A percentile compares a stretch with the other conserved stretches of the same genome.
phyloP scores from a whole-genome alignment of 2,888 invertebrate genomes.

The Schrankia costaestrigalis region DNA sequence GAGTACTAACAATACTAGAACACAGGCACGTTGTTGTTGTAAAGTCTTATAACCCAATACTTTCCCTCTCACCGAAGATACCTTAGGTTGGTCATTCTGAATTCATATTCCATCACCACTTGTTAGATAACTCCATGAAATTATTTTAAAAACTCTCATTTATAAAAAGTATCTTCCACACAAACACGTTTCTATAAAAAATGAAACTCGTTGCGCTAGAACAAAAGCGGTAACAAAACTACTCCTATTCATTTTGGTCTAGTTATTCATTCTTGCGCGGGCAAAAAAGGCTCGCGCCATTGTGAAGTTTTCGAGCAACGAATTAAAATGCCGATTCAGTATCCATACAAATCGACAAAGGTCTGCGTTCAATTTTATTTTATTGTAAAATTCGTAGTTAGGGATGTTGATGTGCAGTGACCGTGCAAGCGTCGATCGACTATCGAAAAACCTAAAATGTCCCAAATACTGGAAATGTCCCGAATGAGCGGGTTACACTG shows the following conservation, averaged over 20 bases:
- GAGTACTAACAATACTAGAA: too few relatives aligned
- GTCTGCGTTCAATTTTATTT: slow-evolving; percentile 32
- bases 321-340: slow-evolving; percentile 28
- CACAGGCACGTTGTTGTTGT: too few relatives aligned
- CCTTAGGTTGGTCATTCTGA: too few relatives aligned
- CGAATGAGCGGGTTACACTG: slow-evolving; percentile 15
- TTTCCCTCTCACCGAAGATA: too few relatives aligned
- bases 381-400: slow-evolving; percentile 31
- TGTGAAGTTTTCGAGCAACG: slow-evolving; percentile 19
- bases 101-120: too few relatives aligned
- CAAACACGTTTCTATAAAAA: background rate
- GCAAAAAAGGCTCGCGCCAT: slow-evolving; percentile 6
- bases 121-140: too few relatives aligned
- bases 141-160: too few relatives aligned
- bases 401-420: slow-evolving; percentile 19
- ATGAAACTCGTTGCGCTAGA: background rate
- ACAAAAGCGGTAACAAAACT: slow-evolving; percentile 9
- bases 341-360: slow-evolving; percentile 34
- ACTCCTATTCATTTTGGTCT: slow-evolving; percentile 4
- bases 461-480: slow-evolving; percentile 4
- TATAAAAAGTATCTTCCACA: too few relatives aligned
- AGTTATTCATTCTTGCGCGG: slow-evolving; percentile 8
- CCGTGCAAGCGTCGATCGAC: slow-evolving; percentile 14
- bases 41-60: too few relatives aligned
- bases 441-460: slow-evolving; percentile 23